Evolutionary conservation across 1,140 invertebrate genomes (phyloP).

Genomic region (Meloidogyne floridensis): DNA sequence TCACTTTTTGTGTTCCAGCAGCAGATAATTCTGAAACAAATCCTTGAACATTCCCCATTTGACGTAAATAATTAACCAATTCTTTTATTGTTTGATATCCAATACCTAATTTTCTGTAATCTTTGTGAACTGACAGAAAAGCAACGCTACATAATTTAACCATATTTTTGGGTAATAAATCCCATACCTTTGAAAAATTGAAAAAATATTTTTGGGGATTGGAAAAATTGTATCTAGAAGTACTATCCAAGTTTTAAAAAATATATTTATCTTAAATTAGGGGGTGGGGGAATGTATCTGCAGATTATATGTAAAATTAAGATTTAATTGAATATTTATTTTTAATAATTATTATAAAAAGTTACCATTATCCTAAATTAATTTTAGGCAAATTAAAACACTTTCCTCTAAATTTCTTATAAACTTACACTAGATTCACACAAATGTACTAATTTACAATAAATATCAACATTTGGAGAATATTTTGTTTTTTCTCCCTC

Average conservation of each 20-base stretch:
- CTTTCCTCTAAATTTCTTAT: too few species aligned
- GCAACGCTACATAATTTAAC: not conserved
- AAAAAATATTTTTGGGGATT: not conserved
- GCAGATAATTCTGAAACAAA: slow-evolving; percentile 2
- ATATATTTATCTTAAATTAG: too few species aligned
- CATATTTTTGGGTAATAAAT: slow-evolving; percentile 9
- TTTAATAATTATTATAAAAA: too few species aligned
- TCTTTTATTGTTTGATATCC: not conserved
- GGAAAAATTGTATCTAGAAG: too few species aligned
- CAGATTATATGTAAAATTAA: too few species aligned
- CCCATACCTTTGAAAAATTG: not conserved
- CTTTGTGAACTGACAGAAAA: not conserved
- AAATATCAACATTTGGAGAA: not conserved
- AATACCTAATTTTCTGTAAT: not conserved
- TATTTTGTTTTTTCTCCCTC: not conserved
- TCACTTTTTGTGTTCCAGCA: slow-evolving; percentile 2
- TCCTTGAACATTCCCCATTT: slow-evolving; percentile 3
- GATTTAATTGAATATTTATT: too few species aligned
- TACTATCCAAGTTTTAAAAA: too few species aligned
- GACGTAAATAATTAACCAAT: not conserved
- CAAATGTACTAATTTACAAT: slow-evolving; percentile 2
- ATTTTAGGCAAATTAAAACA: too few species aligned
- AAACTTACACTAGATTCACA: slow-evolving; percentile 2
- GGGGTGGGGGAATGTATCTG: too few species aligned
- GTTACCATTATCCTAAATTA: too few species aligned